Percentiles rank a stretch among this genome's conserved stretches.
Conservation (phyloP, 2,888 invertebrate genomes). For the Leucophenga montana region DNA sequence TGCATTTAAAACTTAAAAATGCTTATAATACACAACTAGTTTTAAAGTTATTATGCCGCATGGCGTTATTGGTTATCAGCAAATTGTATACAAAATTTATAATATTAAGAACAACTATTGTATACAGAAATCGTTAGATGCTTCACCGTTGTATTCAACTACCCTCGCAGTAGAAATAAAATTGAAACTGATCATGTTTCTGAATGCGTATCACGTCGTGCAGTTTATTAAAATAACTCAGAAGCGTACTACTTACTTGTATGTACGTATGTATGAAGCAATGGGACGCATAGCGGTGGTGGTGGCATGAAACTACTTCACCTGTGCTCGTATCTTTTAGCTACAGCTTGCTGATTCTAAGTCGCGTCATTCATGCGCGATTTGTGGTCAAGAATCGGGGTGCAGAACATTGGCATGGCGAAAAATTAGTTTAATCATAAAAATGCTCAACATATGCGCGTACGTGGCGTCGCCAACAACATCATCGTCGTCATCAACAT, state of each 20-base stretch:
- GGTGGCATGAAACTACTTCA: slow-evolving; percentile 50
- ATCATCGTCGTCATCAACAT: slow-evolving; percentile 21
- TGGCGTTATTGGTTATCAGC: no score
- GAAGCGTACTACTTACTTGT: slow-evolving; percentile 32
- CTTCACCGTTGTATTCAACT: no score
- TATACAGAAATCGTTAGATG: no score
- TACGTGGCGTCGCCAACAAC: slow-evolving; percentile 42
- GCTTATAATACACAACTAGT: no score
- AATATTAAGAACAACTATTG: no score
- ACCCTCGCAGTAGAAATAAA: slow-evolving; percentile 53
- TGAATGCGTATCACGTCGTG: slow-evolving; percentile 72
- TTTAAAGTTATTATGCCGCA: no score
- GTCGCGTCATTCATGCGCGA: slow-evolving; percentile 15
- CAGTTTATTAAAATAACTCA: slow-evolving; percentile 74
- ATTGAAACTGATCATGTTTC: slow-evolving; percentile 65
- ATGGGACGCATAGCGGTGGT: slow-evolving; percentile 16
- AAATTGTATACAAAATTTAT: no score
- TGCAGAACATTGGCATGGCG: neutral
- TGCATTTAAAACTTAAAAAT: no score
- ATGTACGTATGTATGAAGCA: slow-evolving; percentile 26
- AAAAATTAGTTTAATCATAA: slow-evolving; percentile 69
- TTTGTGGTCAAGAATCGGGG: slow-evolving; percentile 28
- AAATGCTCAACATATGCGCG: slow-evolving; percentile 61
- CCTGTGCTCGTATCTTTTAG: slow-evolving; percentile 43
- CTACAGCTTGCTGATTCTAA: neutral